Base-by-base conservation (phyloP, 1,140 invertebrate genomes). In the Maniola jurtina region DNA sequence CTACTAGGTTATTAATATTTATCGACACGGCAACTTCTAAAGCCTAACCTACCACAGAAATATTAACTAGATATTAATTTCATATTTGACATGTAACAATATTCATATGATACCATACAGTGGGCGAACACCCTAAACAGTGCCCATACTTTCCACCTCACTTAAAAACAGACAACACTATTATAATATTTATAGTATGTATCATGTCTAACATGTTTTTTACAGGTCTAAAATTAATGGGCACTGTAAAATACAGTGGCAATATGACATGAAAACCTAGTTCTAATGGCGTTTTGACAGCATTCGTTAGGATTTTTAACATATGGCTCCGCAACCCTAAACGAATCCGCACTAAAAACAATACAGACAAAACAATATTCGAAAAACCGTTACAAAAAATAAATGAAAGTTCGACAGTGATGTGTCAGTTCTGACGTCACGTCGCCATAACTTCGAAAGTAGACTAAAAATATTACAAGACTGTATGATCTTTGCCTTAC, bases 231-330 rank as follows among this genome's bases (percentile, higher is more conserved):
- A 52, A 52, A 34, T n/a, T n/a, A 35, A 55, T 55, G 54, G 33
- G 13, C 34, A 55, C 34, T 34, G 34, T 33, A 54, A 61, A 64
- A 70, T 65, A 70, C 57, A 70, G 68, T 70, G 68, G 68, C 68
- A 69, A 61, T 35, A 52, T 14, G 61, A 55, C 60, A 40, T 50
- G 60, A 16, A n/a, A 25, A 40, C 35, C 33, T 62, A 62, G 48
- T 35, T 35, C 60, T 62, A 62, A 52, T 45, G 36, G 15, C 52
- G 11, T 63, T 33, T 54, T 15, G 5, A 11, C 14, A 36, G 25
- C 38, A 34, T 42, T 42, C 33, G 38, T 35, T 35, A 13, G 50
- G 48, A 52, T 34, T 40, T 50, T 40, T 38, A 10, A 55, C 34
- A 62, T 35, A 64, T 64, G 62, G 62, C 62, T 45, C 45, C 52